phyloP scores from a whole-genome alignment of 2,113 vertebrate genomes.

The Istiophorus platypterus region DNA sequence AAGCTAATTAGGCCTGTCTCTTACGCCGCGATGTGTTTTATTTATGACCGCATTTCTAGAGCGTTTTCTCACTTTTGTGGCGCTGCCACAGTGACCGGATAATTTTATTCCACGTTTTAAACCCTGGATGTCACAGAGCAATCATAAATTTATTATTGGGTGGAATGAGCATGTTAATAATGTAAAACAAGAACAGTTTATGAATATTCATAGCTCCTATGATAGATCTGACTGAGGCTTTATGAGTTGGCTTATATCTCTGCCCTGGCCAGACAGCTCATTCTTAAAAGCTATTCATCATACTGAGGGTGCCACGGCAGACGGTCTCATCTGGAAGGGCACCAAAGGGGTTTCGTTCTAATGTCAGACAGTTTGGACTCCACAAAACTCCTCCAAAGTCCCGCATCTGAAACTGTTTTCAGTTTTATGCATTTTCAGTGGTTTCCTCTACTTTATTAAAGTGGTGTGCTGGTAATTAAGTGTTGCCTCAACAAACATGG shows the following conservation, averaged over 20 bases:
- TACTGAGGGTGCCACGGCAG: conserved; percentile 14
- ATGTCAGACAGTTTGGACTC: conserved; percentile 1
- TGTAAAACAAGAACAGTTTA: conserved; percentile 65
- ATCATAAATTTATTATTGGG: conserved; percentile 65
- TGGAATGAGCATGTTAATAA: conserved; percentile 67
- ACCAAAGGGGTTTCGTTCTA: conserved; percentile 33
- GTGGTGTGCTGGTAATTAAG: background rate
- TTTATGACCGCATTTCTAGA: conserved; percentile 64
- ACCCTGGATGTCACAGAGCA: conserved; percentile 42
- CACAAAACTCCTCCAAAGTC: background rate
- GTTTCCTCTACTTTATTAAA: background rate
- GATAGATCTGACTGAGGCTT: conserved; percentile 54
- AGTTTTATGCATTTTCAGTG: conserved; percentile 3
- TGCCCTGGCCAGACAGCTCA: conserved; percentile 36
- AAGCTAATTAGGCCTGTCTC: conserved; percentile 73
- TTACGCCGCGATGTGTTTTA: conserved; percentile 60
- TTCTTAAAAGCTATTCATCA: conserved; percentile 50
- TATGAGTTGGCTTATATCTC: conserved; percentile 45
- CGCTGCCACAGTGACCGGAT: conserved; percentile 34
- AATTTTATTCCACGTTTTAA: conserved; percentile 31
- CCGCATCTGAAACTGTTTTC: background rate
- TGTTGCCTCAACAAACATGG: background rate
- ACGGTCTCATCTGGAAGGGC: conserved; percentile 32
- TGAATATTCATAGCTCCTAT: conserved; percentile 72
- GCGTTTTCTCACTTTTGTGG: conserved; percentile 40